A percentile compares a stretch with the other conserved stretches of the same genome.
These are phyloP conservation scores for Galeruca laticollis DNA, from an alignment of 2,888 invertebrate species.

Conservation along the genomic window DNA sequence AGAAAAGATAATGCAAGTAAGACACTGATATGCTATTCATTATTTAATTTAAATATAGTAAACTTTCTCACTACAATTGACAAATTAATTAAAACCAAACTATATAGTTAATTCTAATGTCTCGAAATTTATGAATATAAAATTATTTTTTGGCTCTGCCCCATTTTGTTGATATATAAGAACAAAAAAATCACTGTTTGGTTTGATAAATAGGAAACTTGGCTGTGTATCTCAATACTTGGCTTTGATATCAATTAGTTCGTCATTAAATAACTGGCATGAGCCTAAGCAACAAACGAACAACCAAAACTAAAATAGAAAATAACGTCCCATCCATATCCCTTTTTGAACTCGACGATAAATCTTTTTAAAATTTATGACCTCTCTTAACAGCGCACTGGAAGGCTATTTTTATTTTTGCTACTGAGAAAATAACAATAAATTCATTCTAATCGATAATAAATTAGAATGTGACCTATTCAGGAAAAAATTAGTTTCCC, in stretches of 20 bases:
- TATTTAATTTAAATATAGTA: too few species aligned
- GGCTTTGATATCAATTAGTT: conserved; percentile 42
- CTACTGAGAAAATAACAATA: conserved; percentile 43
- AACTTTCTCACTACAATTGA: too few species aligned
- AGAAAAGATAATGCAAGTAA: too few species aligned
- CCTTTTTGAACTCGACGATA: conserved; percentile 42
- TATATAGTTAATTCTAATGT: too few species aligned
- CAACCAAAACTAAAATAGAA: conserved; percentile 45
- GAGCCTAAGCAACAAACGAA: conserved; percentile 22
- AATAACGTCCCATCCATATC: conserved; percentile 22
- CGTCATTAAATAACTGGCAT: conserved; percentile 28
- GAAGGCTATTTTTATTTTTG: conserved; percentile 46
- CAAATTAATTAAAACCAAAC: too few species aligned
- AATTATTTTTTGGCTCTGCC: too few species aligned
- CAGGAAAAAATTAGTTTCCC: conserved; percentile 41
- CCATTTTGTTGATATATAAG: too few species aligned
- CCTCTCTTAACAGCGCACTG: conserved; percentile 42
- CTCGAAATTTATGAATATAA: too few species aligned
- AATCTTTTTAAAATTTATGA: conserved; percentile 46
- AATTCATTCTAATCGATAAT: conserved; percentile 42
- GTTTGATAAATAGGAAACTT: conserved; percentile 18
- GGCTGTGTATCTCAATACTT: conserved; percentile 41
- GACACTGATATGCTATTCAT: too few species aligned
- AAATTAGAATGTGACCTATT: conserved; percentile 46
- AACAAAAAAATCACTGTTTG: too few species aligned